Evolutionary conservation across 2,797 vertebrate species (phyloP).

Genomic region (Phylloscopus collybita): DNA sequence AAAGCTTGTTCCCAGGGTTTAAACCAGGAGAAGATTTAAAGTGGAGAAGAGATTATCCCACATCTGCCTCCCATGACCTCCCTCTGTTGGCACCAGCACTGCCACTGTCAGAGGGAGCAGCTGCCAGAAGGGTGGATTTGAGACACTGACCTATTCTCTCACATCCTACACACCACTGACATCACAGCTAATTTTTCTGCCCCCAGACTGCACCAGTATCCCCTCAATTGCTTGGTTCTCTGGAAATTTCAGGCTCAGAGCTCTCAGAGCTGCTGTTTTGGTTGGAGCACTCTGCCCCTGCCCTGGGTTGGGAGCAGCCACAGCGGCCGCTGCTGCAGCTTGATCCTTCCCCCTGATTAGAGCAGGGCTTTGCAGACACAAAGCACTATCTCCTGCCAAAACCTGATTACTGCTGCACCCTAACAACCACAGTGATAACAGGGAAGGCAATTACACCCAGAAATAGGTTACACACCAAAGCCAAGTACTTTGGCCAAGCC

Average conservation of each 20-base stretch:
- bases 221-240: not conserved
- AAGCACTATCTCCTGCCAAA: not conserved
- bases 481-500: not conserved
- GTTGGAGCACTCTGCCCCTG: not conserved
- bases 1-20: conserved; percentile 24
- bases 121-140: not conserved
- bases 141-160: not conserved
- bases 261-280: not conserved
- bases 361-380: conserved; percentile 28
- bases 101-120: not conserved
- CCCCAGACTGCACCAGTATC: not conserved
- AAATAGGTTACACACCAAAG: not conserved
- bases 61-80: conserved; percentile 30
- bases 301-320: not conserved
- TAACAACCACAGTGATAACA: not conserved
- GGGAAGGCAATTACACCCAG: not conserved
- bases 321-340: not conserved
- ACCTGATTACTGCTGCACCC: conserved; percentile 3
- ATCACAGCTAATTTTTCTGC: not conserved
- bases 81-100: not conserved
- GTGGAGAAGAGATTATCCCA: conserved; percentile 34
- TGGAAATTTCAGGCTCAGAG: not conserved
- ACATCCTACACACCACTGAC: fast-evolving
- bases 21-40: conserved; percentile 36
- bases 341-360: conserved; percentile 31